A percentile compares a stretch with the other conserved stretches of the same genome.
Evolutionary conservation across 2,797 vertebrate genomes (phyloP).

Genomic region (Hydrolagus colliei): DNA sequence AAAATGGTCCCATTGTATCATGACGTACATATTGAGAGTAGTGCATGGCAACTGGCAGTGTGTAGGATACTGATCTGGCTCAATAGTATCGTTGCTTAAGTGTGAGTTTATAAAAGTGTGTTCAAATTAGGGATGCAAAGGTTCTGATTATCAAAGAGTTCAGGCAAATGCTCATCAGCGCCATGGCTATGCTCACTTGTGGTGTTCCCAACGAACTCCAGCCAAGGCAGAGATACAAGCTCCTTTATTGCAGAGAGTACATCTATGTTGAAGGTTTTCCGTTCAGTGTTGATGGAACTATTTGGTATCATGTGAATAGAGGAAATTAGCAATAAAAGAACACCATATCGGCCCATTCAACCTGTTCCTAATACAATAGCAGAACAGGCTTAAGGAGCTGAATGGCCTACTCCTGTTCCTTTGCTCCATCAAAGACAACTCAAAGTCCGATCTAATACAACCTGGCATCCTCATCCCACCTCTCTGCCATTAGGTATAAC

Average conservation of each 20-base stretch:
- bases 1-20: slow-evolving; percentile 28
- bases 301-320: too few relatives aligned
- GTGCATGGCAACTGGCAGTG: slow-evolving; percentile 27
- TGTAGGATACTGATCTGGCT: slow-evolving; percentile 28
- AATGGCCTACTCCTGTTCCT: too few relatives aligned
- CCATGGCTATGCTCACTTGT: background rate
- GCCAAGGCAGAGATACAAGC: background rate
- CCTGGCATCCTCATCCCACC: too few relatives aligned
- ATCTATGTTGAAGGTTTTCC: background rate
- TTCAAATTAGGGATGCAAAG: slow-evolving; percentile 31
- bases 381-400: too few relatives aligned
- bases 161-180: background rate
- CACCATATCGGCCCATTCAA: too few relatives aligned
- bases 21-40: background rate
- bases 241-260: background rate
- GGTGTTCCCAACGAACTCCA: background rate
- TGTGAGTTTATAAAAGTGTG: slow-evolving; percentile 24
- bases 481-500: too few relatives aligned
- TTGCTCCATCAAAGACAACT: too few relatives aligned
- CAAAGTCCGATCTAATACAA: too few relatives aligned
- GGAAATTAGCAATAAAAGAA: too few relatives aligned
- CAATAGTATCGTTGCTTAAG: background rate
- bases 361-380: too few relatives aligned
- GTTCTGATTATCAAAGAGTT: slow-evolving; percentile 15
- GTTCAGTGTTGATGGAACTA: background rate